Conservation (phyloP, 2,113 vertebrate genomes). For the Chunga burmeisteri region DNA sequence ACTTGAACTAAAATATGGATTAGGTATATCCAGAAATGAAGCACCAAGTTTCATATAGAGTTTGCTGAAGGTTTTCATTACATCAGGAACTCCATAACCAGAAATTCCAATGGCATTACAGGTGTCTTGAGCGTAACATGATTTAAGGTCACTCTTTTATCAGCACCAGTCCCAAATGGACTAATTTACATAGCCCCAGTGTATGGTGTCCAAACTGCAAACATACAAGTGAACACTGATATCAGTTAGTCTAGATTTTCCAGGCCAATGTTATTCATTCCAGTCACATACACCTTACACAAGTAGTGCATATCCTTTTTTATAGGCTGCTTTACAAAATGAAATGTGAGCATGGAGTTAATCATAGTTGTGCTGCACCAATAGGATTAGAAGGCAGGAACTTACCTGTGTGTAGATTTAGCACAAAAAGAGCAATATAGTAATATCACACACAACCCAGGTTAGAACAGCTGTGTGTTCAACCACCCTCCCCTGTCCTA, state of each 20-base stretch:
- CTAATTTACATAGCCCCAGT: not conserved
- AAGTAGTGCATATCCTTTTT: not conserved
- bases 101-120: not conserved
- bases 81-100: not conserved
- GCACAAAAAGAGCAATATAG: not conserved
- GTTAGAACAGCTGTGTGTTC: not conserved
- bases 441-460: not conserved
- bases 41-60: not conserved
- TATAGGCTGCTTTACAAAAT: not conserved
- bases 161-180: not conserved
- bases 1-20: no score
- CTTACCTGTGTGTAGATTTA: not conserved
- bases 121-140: not conserved
- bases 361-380: not conserved
- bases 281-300: not conserved
- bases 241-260: not conserved
- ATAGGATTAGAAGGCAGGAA: not conserved
- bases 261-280: not conserved
- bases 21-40: not conserved
- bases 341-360: not conserved
- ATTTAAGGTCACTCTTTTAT: not conserved
- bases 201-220: not conserved
- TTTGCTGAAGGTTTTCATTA: not conserved
- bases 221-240: not conserved
- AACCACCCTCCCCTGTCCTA: no score